Conservation (phyloP, 1,140 invertebrate species). For the Temnothorax longispinosus region DNA sequence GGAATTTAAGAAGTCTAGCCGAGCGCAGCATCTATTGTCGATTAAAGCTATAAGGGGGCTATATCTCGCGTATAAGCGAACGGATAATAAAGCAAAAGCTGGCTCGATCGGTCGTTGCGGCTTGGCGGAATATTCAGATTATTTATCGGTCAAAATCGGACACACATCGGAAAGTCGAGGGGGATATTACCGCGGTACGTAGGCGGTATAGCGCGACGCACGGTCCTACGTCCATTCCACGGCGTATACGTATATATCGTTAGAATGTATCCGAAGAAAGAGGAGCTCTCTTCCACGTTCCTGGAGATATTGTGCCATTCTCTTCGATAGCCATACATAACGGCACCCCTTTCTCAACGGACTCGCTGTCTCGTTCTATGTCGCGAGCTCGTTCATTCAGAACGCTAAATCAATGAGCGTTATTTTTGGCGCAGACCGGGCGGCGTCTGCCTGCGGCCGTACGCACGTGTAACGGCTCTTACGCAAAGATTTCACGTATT, state of each 20-base stretch:
- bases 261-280: constrained; percentile 54
- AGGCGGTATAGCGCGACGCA: constrained; percentile 48
- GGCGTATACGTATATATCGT: not conserved
- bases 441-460: constrained; percentile 39
- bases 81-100: constrained; percentile 56
- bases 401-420: constrained; percentile 78
- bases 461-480: constrained; percentile 9
- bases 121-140: constrained; percentile 61
- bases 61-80: constrained; percentile 15
- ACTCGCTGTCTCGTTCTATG: constrained; percentile 62
- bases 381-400: constrained; percentile 71
- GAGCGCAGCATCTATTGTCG: constrained; percentile 36
- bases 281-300: constrained; percentile 46
- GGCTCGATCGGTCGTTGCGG: constrained; percentile 50
- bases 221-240: constrained; percentile 11
- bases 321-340: constrained; percentile 65
- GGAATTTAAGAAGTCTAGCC: not conserved
- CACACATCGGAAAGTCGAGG: constrained; percentile 39
- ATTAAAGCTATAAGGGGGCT: constrained; percentile 32
- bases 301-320: constrained; percentile 71
- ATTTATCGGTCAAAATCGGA: constrained; percentile 61
- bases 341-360: constrained; percentile 39
- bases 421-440: constrained; percentile 76
- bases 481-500: constrained; percentile 23
- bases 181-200: constrained; percentile 63